A percentile compares a stretch with the other conserved stretches of the same genome.
Evolutionary conservation across 2,888 invertebrate genomes (phyloP).

Genomic region (Graphium colonna): DNA sequence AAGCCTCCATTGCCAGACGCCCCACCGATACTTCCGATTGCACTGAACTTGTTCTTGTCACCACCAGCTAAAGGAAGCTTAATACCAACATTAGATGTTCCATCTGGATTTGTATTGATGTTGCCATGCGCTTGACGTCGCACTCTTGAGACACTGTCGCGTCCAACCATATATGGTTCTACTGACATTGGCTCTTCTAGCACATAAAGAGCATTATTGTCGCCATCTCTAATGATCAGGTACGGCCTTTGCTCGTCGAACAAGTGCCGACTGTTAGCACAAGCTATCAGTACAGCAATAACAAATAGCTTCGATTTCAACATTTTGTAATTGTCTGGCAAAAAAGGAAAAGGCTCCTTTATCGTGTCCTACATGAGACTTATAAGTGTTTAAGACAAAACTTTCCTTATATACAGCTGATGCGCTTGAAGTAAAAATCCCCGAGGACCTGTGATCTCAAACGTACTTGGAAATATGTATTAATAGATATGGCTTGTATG

Average conservation of each 20-base stretch:
- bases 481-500: too few species aligned
- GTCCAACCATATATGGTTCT: not conserved
- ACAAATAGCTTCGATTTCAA: too few species aligned
- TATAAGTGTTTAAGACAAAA: too few species aligned
- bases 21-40: conserved; percentile 29
- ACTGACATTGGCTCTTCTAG: not conserved
- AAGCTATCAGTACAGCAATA: too few species aligned
- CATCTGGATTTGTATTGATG: conserved; percentile 35
- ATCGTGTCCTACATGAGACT: too few species aligned
- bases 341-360: too few species aligned
- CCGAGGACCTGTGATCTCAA: too few species aligned
- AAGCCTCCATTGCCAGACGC: conserved; percentile 31
- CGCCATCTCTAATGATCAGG: not conserved
- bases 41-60: conserved; percentile 33
- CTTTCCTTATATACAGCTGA: too few species aligned
- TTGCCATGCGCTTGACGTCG: too few species aligned
- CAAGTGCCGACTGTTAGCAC: not conserved
- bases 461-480: too few species aligned
- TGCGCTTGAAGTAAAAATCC: too few species aligned
- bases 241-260: not conserved
- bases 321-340: too few species aligned
- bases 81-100: conserved; percentile 30
- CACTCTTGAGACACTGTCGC: not conserved
- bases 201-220: not conserved
- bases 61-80: conserved; percentile 33